A percentile compares a stretch with the other conserved stretches of the same genome.
These are phyloP conservation scores for Corythornis madagascariensis DNA, from an alignment of 2,113 vertebrate species.

Conservation along the genomic window DNA sequence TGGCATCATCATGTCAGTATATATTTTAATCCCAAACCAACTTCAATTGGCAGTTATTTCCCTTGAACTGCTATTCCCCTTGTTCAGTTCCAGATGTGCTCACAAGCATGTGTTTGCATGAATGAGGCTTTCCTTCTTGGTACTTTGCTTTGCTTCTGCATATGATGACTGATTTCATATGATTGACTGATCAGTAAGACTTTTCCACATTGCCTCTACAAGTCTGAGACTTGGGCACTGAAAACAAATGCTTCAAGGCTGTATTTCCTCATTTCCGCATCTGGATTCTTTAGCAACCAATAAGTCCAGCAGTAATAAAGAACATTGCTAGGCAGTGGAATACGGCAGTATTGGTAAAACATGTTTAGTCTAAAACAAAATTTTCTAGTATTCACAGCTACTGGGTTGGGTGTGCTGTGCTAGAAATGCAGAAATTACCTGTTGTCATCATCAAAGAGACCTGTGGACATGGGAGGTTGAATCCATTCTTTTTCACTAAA, in stretches of 20 bases:
- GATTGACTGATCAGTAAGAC: neutral
- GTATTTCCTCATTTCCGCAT: neutral
- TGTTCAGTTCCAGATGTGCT: neutral
- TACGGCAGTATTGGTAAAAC: fast-evolving
- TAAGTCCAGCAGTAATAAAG: neutral
- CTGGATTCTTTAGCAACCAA: neutral
- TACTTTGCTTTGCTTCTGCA: neutral
- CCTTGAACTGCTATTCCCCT: neutral
- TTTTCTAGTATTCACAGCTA: neutral
- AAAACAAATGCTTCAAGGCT: neutral
- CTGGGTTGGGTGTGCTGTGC: neutral
- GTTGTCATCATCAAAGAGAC: neutral
- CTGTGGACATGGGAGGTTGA: neutral
- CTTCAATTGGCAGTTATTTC: neutral
- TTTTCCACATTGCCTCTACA: neutral
- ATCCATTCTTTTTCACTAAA: neutral
- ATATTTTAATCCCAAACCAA: neutral
- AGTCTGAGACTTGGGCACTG: neutral
- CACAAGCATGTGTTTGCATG: neutral
- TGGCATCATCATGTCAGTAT: neutral
- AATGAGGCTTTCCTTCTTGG: neutral
- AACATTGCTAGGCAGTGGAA: neutral
- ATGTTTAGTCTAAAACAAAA: neutral
- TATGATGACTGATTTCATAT: neutral
- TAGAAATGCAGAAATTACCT: neutral